Conservation (phyloP, 2,888 invertebrate genomes). For the Coenonympha arcania region DNA sequence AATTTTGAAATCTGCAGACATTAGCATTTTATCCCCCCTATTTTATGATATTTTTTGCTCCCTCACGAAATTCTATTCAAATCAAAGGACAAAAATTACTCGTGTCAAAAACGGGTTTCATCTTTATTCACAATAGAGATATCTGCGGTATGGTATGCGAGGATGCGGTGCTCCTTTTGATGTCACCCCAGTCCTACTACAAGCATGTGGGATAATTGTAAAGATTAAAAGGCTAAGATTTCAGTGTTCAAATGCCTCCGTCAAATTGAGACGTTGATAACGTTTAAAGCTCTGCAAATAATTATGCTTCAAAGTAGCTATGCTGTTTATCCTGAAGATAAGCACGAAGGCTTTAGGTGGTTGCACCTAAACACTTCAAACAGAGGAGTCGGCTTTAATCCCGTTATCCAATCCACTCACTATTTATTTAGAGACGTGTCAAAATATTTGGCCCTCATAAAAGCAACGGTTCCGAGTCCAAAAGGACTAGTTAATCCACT, state of each 20-base stretch:
- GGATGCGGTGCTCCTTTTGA: constrained; percentile 33
- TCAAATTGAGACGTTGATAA: constrained; percentile 26
- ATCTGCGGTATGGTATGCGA: constrained; percentile 21
- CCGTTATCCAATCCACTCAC: constrained; percentile 42
- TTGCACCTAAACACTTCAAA: constrained; percentile 38
- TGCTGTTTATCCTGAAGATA: constrained; percentile 28
- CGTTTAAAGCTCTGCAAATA: constrained; percentile 12
- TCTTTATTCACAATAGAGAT: constrained; percentile 5
- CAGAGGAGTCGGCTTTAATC: constrained; percentile 46
- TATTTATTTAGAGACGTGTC: constrained; percentile 59
- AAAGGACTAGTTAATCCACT: too few species aligned
- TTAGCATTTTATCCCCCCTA: too few species aligned
- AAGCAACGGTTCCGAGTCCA: constrained; percentile 49
- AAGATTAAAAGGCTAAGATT: constrained; percentile 21
- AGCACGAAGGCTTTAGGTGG: constrained; percentile 35
- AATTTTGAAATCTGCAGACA: too few species aligned
- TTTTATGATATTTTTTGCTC: neutral
- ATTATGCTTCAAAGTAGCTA: constrained; percentile 19
- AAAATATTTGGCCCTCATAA: constrained; percentile 64
- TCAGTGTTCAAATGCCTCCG: constrained; percentile 24
- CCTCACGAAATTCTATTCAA: neutral
- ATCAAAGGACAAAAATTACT: neutral
- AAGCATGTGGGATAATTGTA: constrained; percentile 24
- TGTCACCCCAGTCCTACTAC: constrained; percentile 31
- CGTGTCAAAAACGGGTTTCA: constrained; percentile 1